These are phyloP conservation scores for Helicoverpa zea DNA, from an alignment of 1,140 invertebrate genomes.

Conservation along the genomic window DNA sequence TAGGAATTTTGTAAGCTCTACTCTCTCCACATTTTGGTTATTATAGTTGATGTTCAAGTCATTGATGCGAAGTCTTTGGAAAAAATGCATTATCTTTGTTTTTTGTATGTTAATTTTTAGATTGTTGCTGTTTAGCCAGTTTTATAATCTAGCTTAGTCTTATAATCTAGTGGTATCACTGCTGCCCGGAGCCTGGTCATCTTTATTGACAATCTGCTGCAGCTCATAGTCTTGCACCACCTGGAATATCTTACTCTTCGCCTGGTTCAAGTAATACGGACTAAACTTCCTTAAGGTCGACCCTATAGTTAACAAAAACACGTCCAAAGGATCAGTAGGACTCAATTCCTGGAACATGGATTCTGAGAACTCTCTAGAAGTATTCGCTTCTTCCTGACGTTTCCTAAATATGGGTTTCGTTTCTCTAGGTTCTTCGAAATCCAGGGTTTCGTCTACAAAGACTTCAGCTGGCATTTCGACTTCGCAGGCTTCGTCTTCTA, in stretches of 20 bases:
- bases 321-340: slow-evolving; percentile 73
- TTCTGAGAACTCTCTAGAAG: slow-evolving; percentile 42
- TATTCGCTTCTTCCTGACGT: slow-evolving; percentile 35
- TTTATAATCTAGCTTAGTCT: background rate
- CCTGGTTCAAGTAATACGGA: slow-evolving; percentile 80
- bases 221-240: slow-evolving; percentile 81
- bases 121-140: no score
- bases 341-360: slow-evolving; percentile 66
- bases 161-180: slow-evolving; percentile 59
- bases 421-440: slow-evolving; percentile 58
- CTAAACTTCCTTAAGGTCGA: slow-evolving; percentile 75
- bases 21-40: no score
- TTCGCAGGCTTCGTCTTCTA: slow-evolving; percentile 64
- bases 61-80: no score
- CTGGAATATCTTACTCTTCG: slow-evolving; percentile 81
- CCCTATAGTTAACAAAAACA: slow-evolving; percentile 75
- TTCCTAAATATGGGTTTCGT: slow-evolving; percentile 64
- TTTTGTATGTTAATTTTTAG: no score
- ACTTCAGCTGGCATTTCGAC: slow-evolving; percentile 64
- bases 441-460: slow-evolving; percentile 57
- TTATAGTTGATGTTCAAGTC: no score
- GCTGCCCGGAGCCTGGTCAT: slow-evolving; percentile 58
- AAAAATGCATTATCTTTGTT: no score
- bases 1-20: no score
- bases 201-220: slow-evolving; percentile 76